Conservation (phyloP, 2,113 vertebrate genomes). For the Litocranius walleri region DNA sequence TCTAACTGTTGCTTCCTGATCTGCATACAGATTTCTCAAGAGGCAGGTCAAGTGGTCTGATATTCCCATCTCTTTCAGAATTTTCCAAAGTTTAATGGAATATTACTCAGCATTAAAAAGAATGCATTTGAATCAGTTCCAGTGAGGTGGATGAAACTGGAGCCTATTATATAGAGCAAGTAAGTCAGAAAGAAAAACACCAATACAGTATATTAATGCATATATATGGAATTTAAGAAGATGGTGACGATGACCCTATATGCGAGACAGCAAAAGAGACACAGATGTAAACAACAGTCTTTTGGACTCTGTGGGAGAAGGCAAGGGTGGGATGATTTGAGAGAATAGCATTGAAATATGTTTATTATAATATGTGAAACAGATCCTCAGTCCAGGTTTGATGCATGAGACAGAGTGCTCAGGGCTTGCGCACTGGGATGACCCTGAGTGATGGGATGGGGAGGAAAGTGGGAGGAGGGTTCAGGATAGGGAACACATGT, state of each 20-base stretch:
- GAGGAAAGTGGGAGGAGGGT: neutral
- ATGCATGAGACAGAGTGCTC: neutral
- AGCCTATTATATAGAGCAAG: neutral
- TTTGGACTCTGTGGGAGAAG: neutral
- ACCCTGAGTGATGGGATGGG: neutral
- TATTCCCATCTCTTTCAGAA: too few relatives aligned
- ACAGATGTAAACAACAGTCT: neutral
- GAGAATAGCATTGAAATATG: neutral
- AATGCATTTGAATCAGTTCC: neutral
- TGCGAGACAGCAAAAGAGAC: neutral
- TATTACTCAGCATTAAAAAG: neutral
- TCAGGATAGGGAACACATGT: neutral
- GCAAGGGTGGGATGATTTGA: neutral
- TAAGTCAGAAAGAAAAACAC: neutral
- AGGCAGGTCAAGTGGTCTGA: too few relatives aligned
- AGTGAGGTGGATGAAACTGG: neutral
- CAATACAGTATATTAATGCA: neutral
- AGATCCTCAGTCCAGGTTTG: neutral
- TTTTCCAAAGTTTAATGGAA: neutral
- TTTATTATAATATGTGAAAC: neutral
- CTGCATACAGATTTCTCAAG: too few relatives aligned
- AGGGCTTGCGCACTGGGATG: neutral
- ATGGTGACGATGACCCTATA: neutral
- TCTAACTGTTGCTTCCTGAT: too few relatives aligned
- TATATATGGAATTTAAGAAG: neutral